phyloP scores from a whole-genome alignment of 2,888 invertebrate species.

The Lacanobia oleracea region DNA sequence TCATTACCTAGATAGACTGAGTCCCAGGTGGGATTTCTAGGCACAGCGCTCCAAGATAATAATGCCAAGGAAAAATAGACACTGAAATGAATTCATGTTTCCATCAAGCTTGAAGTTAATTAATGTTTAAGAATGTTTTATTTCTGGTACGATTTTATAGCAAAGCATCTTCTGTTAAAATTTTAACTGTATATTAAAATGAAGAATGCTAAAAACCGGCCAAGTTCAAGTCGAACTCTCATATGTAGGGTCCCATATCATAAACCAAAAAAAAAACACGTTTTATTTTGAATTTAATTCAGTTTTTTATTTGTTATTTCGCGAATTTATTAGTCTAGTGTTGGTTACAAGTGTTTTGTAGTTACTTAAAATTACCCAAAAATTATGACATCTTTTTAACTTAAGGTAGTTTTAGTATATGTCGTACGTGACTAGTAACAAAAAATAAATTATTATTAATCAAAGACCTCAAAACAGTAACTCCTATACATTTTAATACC shows the following conservation, averaged over 20 bases:
- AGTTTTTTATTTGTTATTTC: too few species aligned
- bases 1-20: constrained; percentile 49
- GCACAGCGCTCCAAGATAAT: constrained; percentile 38
- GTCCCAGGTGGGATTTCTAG: constrained; percentile 53
- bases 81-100: constrained; percentile 30
- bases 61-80: constrained; percentile 33
- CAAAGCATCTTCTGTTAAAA: background rate
- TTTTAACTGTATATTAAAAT: background rate
- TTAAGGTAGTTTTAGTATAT: too few species aligned
- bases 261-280: too few species aligned
- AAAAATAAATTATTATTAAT: background rate
- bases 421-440: too few species aligned
- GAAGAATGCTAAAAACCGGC: background rate
- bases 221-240: too few species aligned
- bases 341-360: too few species aligned
- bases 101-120: constrained; percentile 15
- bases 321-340: background rate
- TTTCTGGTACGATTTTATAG: background rate
- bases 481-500: background rate
- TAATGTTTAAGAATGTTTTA: background rate
- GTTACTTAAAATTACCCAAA: too few species aligned
- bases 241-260: too few species aligned
- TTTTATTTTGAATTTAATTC: too few species aligned
- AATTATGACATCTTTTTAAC: too few species aligned
- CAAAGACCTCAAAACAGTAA: background rate